Evolutionary conservation across 2,888 invertebrate species (phyloP).

Genomic region (Tetrapedia diversipes): DNA sequence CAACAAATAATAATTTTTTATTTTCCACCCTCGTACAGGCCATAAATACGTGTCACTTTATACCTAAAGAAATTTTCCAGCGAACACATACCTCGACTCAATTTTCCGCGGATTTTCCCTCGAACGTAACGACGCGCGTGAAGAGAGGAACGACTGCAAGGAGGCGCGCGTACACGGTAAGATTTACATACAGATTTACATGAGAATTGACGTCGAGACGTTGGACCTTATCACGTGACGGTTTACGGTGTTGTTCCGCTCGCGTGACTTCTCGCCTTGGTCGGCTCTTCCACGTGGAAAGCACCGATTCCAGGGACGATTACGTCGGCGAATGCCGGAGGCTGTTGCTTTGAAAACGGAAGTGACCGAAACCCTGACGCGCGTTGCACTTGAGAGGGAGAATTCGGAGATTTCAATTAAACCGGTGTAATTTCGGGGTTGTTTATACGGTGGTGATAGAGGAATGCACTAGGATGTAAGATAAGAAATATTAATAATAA

Average conservation of each 20-base stretch:
- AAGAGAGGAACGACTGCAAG: too few species aligned
- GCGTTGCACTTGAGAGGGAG: not conserved
- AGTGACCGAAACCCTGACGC: not conserved
- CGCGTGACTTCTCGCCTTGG: slow-evolving; percentile 25
- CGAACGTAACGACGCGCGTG: slow-evolving; percentile 7
- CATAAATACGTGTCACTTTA: slow-evolving; percentile 37
- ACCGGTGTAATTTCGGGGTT: too few species aligned
- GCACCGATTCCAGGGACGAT: slow-evolving; percentile 1
- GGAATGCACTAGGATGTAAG: too few species aligned
- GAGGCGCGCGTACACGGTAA: too few species aligned
- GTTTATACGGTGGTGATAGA: too few species aligned
- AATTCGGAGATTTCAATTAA: too few species aligned
- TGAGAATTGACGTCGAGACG: too few species aligned
- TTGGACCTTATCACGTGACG: slow-evolving; percentile 1
- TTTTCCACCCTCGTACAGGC: not conserved
- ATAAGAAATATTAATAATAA: too few species aligned
- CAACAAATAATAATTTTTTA: too few species aligned
- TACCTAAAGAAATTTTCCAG: not conserved
- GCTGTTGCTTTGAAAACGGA: not conserved
- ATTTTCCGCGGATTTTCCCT: slow-evolving; percentile 1
- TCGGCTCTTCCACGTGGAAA: not conserved
- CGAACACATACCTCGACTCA: not conserved
- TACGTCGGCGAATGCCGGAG: not conserved
- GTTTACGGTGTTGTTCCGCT: not conserved
- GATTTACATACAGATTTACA: too few species aligned